These are phyloP conservation scores for Nasonia oneida DNA, from an alignment of 2,888 invertebrate genomes.

Conservation along the genomic window DNA sequence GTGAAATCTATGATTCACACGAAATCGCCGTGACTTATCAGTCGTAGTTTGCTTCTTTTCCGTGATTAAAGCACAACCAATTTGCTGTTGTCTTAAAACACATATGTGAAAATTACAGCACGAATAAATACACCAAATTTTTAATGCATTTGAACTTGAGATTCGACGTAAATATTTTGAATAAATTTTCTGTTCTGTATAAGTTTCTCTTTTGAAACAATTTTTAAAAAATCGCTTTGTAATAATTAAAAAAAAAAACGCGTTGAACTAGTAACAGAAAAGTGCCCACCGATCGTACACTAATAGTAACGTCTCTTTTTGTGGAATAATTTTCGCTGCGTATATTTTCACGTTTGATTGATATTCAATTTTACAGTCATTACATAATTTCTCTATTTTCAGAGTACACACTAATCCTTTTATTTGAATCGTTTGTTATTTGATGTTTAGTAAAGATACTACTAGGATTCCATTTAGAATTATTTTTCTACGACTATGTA, in stretches of 20 bases:
- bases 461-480: constrained; percentile 48
- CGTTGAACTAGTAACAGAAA: not conserved
- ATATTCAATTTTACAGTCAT: constrained; percentile 2
- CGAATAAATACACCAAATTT: not conserved
- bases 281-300: not conserved
- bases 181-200: not conserved
- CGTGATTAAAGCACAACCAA: not conserved
- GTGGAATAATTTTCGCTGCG: not conserved
- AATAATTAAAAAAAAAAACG: not conserved
- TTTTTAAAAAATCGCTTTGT: not conserved
- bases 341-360: not conserved
- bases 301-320: not conserved
- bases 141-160: not conserved
- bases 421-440: constrained; percentile 14
- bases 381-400: constrained; percentile 22
- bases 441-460: constrained; percentile 28
- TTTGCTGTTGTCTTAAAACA: not conserved
- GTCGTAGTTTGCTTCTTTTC: not conserved
- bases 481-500: constrained; percentile 56
- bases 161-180: not conserved
- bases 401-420: constrained; percentile 13
- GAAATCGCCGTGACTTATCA: constrained; percentile 21
- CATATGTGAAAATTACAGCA: not conserved
- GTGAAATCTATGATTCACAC: constrained; percentile 16
- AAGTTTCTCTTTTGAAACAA: not conserved